Conservation (phyloP, 2,888 invertebrate genomes). For the Prosopocoilus inquinatus region DNA sequence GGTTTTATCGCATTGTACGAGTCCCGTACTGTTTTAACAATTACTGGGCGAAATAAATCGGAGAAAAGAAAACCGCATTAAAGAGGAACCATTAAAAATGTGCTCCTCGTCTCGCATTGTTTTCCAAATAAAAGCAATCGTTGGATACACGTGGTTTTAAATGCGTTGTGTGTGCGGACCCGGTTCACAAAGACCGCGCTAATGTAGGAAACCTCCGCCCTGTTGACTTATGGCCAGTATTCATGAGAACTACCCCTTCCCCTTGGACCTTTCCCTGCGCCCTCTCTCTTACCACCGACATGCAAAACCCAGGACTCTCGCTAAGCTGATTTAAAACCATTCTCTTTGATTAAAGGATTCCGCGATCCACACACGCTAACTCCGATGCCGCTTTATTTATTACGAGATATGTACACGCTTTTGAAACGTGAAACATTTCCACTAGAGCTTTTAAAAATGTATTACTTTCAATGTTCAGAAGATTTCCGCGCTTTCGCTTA, state of each 20-base stretch:
- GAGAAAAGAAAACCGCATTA: conserved; percentile 20
- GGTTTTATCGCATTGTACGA: background rate
- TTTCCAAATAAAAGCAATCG: conserved; percentile 2
- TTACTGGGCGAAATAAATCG: conserved; percentile 14
- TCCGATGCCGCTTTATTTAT: conserved; percentile 33
- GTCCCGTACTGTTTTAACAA: background rate
- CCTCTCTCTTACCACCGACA: conserved; percentile 21
- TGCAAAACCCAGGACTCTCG: conserved; percentile 28
- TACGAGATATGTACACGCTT: conserved; percentile 31
- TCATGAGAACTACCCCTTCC: conserved; percentile 27
- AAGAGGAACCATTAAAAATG: conserved; percentile 18
- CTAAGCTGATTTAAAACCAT: conserved; percentile 43
- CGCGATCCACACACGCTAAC: conserved; percentile 26
- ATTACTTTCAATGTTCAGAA: too few relatives aligned
- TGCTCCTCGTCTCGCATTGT: conserved; percentile 14
- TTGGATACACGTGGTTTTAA: background rate
- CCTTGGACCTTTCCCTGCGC: conserved; percentile 7
- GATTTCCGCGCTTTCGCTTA: too few relatives aligned
- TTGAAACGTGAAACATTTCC: conserved; percentile 33
- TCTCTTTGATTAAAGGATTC: conserved; percentile 42
- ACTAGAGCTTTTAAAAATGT: conserved; percentile 33
- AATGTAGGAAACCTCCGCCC: background rate
- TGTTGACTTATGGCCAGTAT: conserved; percentile 31
- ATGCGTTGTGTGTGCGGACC: background rate
- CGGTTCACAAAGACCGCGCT: too few relatives aligned